Conservation (phyloP, 2,113 vertebrate genomes). For the Mesitornis unicolor region DNA sequence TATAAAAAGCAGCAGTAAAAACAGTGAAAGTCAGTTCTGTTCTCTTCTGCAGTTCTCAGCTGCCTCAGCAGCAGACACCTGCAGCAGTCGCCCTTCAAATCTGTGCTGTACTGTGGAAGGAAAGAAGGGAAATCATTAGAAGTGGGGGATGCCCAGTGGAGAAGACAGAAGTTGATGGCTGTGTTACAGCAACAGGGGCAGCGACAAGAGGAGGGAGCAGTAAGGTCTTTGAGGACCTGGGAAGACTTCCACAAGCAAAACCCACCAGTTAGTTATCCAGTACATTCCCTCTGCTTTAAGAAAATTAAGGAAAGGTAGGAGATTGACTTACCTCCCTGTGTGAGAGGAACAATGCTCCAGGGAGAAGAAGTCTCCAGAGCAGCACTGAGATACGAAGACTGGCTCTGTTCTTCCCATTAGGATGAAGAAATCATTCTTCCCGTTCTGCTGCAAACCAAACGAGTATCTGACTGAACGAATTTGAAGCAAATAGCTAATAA, state of each 20-base stretch:
- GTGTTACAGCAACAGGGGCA: not conserved
- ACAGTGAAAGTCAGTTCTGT: too few species aligned
- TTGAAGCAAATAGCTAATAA: slow-evolving; percentile 52
- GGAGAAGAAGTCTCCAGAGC: not conserved
- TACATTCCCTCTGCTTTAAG: not conserved
- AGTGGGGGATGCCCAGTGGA: not conserved
- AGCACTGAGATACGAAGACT: not conserved
- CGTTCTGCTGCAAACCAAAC: not conserved
- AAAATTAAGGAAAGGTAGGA: not conserved
- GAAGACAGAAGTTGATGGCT: not conserved
- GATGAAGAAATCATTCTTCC: slow-evolving; percentile 21
- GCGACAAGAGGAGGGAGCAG: not conserved
- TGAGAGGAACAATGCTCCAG: not conserved
- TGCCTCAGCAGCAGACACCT: not conserved
- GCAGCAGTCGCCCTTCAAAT: not conserved
- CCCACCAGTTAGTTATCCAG: not conserved
- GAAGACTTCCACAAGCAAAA: not conserved
- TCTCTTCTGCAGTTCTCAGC: not conserved
- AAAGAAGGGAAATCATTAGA: not conserved
- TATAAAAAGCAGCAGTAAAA: not conserved
- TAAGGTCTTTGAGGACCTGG: not conserved
- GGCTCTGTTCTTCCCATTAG: slow-evolving; percentile 8
- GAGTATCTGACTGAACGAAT: slow-evolving; percentile 20
- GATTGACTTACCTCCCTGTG: not conserved
- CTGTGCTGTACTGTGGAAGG: not conserved